Evolutionary conservation across 1,140 invertebrate genomes (phyloP).

Genomic region (Papilio aristodemus): DNA sequence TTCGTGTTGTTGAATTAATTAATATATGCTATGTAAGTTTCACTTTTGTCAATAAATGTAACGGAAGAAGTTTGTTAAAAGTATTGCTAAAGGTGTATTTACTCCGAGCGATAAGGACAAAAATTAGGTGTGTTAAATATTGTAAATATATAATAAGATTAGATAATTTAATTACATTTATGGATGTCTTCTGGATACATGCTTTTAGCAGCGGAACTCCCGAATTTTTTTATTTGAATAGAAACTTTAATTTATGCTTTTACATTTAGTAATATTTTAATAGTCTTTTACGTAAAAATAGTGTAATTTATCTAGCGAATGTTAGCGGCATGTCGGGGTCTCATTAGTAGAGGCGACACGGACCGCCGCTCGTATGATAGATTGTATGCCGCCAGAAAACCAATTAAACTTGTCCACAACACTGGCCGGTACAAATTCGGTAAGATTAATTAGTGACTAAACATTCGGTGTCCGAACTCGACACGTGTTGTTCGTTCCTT

Average conservation of each 20-base stretch:
- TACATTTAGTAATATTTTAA: background rate
- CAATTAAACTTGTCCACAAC: conserved; percentile 68
- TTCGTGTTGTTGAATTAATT: background rate
- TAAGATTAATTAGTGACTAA: conserved; percentile 52
- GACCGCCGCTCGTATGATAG: conserved; percentile 50
- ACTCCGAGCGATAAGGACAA: no score
- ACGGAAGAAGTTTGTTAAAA: no score
- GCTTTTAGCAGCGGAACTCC: no score
- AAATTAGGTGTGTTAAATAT: no score
- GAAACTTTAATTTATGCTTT: background rate
- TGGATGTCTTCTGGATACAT: no score
- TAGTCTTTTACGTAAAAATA: background rate
- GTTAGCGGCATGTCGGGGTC: conserved; percentile 5
- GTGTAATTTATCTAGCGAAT: background rate
- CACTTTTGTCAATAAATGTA: background rate
- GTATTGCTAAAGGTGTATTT: no score
- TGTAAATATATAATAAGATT: no score
- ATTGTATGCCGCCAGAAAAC: conserved; percentile 50
- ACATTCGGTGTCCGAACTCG: conserved; percentile 17
- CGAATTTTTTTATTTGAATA: no score
- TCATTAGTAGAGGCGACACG: conserved; percentile 40
- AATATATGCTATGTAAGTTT: background rate
- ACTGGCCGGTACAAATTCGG: conserved; percentile 54
- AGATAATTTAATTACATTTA: no score
- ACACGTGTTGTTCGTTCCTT: conserved; percentile 18